Percentiles rank a stretch among this genome's conserved stretches.
Evolutionary conservation across 2,797 vertebrate species (phyloP).

Genomic region (Myotis myotis): DNA sequence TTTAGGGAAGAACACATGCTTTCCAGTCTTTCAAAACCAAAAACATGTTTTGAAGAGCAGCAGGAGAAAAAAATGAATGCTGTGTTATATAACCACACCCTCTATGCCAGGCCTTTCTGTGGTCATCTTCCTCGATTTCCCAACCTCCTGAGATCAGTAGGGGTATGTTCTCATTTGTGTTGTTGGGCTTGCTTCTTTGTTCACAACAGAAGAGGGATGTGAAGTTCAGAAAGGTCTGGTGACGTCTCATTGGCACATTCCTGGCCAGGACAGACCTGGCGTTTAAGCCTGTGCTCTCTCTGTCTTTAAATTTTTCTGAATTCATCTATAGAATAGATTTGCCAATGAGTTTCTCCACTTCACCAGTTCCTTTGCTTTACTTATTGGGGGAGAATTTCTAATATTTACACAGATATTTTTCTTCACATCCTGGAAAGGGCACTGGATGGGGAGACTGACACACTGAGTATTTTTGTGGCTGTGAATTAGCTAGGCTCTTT

Average conservation of each 20-base stretch:
- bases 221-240: neutral
- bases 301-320: neutral
- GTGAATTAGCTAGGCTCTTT: neutral
- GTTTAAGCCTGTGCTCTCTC: neutral
- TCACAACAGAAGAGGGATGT: neutral
- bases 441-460: neutral
- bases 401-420: neutral
- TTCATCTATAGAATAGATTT: neutral
- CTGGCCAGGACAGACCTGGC: neutral
- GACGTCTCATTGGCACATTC: neutral
- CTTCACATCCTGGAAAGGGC: neutral
- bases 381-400: conserved; percentile 21
- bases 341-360: neutral
- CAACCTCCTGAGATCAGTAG: neutral
- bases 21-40: neutral
- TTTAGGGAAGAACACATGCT: neutral
- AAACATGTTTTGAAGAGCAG: neutral
- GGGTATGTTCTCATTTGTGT: neutral
- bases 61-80: neutral
- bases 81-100: neutral
- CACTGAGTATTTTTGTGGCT: neutral
- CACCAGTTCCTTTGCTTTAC: neutral
- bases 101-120: neutral
- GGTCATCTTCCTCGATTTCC: neutral
- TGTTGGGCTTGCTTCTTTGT: neutral